phyloP scores from a whole-genome alignment of 2,113 vertebrate genomes.

The Brachionichthys hirsutus region DNA sequence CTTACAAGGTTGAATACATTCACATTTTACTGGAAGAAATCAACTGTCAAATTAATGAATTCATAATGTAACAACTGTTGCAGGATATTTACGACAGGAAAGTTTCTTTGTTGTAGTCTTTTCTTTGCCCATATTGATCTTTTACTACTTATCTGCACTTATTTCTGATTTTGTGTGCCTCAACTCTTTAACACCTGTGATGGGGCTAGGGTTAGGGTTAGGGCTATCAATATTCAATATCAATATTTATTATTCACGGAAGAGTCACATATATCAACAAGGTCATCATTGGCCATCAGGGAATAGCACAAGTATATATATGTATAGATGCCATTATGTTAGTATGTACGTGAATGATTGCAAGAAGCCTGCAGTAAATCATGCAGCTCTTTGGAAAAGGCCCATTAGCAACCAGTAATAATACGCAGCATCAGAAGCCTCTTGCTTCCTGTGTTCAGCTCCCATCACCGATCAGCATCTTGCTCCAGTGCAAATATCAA shows the following conservation, averaged over 20 bases:
- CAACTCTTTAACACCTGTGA: too few relatives aligned
- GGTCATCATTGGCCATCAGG: neutral
- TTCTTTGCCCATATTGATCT: neutral
- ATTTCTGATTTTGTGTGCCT: too few relatives aligned
- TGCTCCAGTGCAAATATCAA: conserved; percentile 28
- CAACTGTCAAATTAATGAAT: conserved; percentile 6
- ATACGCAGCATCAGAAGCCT: conserved; percentile 53
- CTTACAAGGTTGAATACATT: conserved; percentile 38
- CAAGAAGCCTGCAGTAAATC: conserved; percentile 40
- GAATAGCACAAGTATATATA: neutral
- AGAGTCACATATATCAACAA: neutral
- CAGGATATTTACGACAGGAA: conserved; percentile 7
- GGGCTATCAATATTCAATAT: too few relatives aligned
- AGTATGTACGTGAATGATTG: conserved; percentile 18
- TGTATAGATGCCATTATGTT: neutral
- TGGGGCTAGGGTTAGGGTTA: too few relatives aligned
- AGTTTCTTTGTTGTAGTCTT: too few relatives aligned
- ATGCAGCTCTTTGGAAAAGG: conserved; percentile 36
- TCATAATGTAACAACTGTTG: neutral
- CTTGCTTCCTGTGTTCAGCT: conserved; percentile 47
- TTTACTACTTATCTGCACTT: too few relatives aligned
- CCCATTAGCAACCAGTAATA: conserved; percentile 50
- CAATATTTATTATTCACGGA: too few relatives aligned
- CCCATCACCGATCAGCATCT: conserved; percentile 17
- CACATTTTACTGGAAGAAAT: conserved; percentile 24